These are phyloP conservation scores for Cinclus mexicanus DNA, from an alignment of 2,113 vertebrate species.

Conservation along the genomic window DNA sequence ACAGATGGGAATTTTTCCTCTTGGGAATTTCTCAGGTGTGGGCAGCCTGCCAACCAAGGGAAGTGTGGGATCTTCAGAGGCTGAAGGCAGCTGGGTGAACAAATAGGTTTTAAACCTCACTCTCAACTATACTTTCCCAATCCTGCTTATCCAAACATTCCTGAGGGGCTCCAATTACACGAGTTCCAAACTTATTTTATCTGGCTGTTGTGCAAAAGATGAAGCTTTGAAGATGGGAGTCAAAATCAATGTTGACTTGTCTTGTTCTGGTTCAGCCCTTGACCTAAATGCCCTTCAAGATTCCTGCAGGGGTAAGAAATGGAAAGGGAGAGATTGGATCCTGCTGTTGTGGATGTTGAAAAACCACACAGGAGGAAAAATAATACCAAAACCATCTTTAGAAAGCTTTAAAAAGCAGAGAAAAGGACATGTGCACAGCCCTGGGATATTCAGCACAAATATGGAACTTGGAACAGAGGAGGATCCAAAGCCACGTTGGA, in stretches of 20 bases:
- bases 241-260: constrained; percentile 5
- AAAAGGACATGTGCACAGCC: too few relatives aligned
- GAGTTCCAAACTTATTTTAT: neutral
- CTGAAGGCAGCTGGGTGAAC: neutral
- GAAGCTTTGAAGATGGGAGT: neutral
- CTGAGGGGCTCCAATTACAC: neutral
- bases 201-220: neutral
- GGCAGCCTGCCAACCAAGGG: neutral
- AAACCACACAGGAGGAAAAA: neutral
- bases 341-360: neutral
- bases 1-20: neutral
- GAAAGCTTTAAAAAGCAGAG: neutral
- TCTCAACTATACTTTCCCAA: accelerated
- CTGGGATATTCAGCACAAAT: neutral
- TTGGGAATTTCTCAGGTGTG: neutral
- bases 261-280: neutral
- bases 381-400: neutral
- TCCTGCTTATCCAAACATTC: neutral
- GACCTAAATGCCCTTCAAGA: neutral
- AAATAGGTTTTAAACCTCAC: neutral
- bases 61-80: neutral
- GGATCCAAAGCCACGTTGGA: neutral
- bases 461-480: neutral
- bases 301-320: neutral
- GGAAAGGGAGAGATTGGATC: neutral